Percentiles rank a stretch among this genome's conserved stretches.
These are phyloP conservation scores for Ecliptopera silaceata DNA, from an alignment of 2,888 invertebrate species.

Conservation along the genomic window DNA sequence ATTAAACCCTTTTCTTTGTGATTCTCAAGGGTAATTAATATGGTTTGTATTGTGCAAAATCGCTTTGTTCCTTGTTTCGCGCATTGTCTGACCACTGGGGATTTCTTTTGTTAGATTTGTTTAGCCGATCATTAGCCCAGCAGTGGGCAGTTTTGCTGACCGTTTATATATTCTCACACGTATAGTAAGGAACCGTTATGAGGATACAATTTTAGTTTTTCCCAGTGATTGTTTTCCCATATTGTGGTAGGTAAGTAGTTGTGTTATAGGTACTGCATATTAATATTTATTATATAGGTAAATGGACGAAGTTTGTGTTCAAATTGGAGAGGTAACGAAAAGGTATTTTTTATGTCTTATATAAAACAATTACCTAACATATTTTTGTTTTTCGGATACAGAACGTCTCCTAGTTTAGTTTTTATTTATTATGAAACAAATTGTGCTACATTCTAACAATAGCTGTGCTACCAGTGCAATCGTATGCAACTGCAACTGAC, in stretches of 20 bases:
- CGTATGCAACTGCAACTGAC: conserved; percentile 43
- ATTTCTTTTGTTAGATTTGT: conserved; percentile 68
- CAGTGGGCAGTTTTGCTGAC: conserved; percentile 77
- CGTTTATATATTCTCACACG: conserved; percentile 69
- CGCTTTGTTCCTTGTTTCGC: conserved; percentile 69
- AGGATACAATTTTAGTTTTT: conserved; percentile 1
- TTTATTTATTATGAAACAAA: conserved; percentile 29
- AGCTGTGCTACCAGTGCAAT: conserved; percentile 41
- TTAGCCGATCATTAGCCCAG: conserved; percentile 74
- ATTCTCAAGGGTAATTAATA: conserved; percentile 79
- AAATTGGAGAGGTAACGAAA: too few relatives aligned
- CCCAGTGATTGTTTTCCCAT: background rate
- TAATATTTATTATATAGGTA: too few relatives aligned
- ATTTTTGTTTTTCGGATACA: background rate
- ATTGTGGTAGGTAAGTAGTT: background rate
- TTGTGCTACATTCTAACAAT: conserved; percentile 39
- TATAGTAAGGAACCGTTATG: conserved; percentile 57
- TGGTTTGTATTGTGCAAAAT: conserved; percentile 73
- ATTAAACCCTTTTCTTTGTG: conserved; percentile 77
- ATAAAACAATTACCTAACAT: too few relatives aligned
- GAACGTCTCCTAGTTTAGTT: background rate
- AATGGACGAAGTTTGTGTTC: too few relatives aligned
- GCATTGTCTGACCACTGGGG: conserved; percentile 57
- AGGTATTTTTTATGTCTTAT: too few relatives aligned
- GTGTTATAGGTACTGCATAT: too few relatives aligned